phyloP scores from a whole-genome alignment of 2,797 vertebrate species.

The Coreius guichenoti region DNA sequence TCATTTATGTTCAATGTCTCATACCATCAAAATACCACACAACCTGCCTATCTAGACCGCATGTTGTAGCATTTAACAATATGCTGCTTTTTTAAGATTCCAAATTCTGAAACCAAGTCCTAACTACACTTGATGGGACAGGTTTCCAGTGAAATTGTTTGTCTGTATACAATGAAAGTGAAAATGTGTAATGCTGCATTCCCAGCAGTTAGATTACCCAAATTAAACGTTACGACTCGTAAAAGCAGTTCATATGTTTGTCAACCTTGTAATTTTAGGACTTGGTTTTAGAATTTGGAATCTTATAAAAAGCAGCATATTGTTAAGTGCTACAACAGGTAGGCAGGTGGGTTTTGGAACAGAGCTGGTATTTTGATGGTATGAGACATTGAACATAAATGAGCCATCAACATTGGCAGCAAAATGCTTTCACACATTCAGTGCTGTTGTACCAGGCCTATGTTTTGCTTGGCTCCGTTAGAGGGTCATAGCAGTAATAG shows the following conservation, averaged over 20 bases:
- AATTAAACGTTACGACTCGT: background rate
- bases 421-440: no score
- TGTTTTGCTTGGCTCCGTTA: no score
- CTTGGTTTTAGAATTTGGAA: no score
- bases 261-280: no score
- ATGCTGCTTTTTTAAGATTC: background rate
- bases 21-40: conserved; percentile 5
- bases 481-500: no score
- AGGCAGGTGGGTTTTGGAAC: no score
- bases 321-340: no score
- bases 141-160: background rate
- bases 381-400: no score
- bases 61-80: background rate
- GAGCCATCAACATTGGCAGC: no score
- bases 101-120: background rate
- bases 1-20: conserved; percentile 32
- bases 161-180: background rate
- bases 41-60: background rate
- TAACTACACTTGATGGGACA: background rate
- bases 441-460: no score
- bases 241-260: background rate
- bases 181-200: background rate
- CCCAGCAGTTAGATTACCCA: background rate
- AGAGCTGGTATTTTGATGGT: no score
- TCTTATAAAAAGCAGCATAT: no score